phyloP scores from a whole-genome alignment of 2,113 vertebrate species.

The Pachycephala philippinensis region DNA sequence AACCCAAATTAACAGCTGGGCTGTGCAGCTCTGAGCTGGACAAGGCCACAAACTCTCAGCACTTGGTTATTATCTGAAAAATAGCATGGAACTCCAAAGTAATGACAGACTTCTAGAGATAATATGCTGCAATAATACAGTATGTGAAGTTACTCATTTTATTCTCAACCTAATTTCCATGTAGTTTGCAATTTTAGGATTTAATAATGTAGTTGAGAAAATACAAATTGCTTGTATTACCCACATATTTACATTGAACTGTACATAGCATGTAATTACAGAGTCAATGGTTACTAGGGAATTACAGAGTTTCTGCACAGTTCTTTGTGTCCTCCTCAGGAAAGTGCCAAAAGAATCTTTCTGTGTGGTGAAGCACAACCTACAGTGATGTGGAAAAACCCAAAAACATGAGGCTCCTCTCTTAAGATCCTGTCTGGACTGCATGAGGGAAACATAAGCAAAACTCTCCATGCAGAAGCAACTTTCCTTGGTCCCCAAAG shows the following conservation, averaged over 20 bases:
- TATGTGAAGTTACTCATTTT: constrained; percentile 48
- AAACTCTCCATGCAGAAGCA: not conserved
- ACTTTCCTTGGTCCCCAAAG: not conserved
- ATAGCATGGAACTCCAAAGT: constrained; percentile 12
- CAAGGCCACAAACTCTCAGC: constrained; percentile 1
- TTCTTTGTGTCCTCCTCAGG: not conserved
- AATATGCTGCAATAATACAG: not conserved
- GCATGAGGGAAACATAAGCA: not conserved
- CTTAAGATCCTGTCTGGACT: not conserved
- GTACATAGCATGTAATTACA: constrained; percentile 41
- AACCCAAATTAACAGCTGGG: not conserved
- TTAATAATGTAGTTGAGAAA: constrained; percentile 37
- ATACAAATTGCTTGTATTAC: constrained; percentile 45
- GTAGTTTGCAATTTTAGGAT: constrained; percentile 55
- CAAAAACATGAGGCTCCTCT: not conserved
- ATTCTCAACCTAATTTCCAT: constrained; percentile 55
- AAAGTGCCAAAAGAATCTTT: not conserved
- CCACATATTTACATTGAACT: constrained; percentile 37
- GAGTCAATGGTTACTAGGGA: constrained; percentile 19
- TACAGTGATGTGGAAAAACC: not conserved
- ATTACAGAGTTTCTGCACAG: constrained; percentile 6
- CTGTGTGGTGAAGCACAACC: not conserved
- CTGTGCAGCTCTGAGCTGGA: not conserved
- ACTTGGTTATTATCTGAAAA: constrained; percentile 22
- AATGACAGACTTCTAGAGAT: constrained; percentile 49